phyloP scores from a whole-genome alignment of 2,797 vertebrate species.

The Enteromius viviparus region DNA sequence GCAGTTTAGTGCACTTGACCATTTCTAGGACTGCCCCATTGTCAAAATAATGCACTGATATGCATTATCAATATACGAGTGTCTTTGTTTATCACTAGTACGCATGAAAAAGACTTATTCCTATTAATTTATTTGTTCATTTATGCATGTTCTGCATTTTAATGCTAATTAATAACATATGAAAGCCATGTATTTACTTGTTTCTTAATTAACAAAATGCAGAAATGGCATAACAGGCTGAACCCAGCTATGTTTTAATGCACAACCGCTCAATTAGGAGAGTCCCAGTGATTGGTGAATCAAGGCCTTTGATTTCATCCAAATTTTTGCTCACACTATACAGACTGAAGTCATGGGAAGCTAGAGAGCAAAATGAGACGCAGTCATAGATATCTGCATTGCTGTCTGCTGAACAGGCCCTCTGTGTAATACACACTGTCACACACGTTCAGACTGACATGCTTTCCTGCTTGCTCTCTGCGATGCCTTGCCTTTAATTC shows the following conservation, averaged over 20 bases:
- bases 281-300: background rate
- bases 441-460: background rate
- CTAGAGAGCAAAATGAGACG: background rate
- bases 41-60: background rate
- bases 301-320: background rate
- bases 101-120: background rate
- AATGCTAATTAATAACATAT: background rate
- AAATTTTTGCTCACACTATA: background rate
- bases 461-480: constrained; percentile 26
- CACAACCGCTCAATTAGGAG: background rate
- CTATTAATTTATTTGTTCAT: background rate
- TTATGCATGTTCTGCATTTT: background rate
- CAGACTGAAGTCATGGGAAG: background rate
- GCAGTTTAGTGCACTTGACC: background rate
- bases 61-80: background rate
- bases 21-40: background rate
- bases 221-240: background rate
- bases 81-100: background rate
- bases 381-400: constrained; percentile 15
- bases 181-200: background rate
- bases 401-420: background rate
- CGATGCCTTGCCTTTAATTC: constrained; percentile 38
- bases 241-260: background rate
- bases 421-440: constrained; percentile 20
- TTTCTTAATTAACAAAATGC: background rate